Base-by-base conservation (phyloP, 1,140 invertebrate species). In the Pseudomyrmex flavicornis region DNA sequence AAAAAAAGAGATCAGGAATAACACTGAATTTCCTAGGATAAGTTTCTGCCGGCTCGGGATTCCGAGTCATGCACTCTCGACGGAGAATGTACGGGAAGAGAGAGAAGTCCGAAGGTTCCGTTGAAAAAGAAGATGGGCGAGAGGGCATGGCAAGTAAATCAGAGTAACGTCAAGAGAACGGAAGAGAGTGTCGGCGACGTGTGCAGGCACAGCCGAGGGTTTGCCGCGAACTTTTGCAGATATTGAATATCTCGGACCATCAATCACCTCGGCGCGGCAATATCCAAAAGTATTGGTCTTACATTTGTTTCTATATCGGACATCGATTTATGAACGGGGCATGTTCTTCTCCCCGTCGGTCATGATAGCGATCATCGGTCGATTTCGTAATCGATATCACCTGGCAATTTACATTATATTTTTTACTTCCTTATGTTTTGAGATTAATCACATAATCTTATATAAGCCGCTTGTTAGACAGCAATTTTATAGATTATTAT, bases 181-280 rank as follows among this genome's bases (percentile, higher is more conserved):
- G 56, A 74, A 73, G 59, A 75, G 73, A 77, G 76, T 77, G 70
- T 26, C 73, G 69, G 73, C 83, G 86, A 69, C 54, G 52, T 70
- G 80, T 68, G 77, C 59, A 83, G 62, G 80, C 72, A 52, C 63
- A 59, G 52, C 35, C 35, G 35, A 50, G 73, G 75, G 76, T 80
- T 15, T 54, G 70, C 54, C 50, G 70, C 63, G 62, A 93, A 93
- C 86, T 93, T 93, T 92, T 82, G 89, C 90, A 93, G 92, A 93
- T 92, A 93, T 93, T 93, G 90, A 93, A 93, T 93, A 93, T 93
- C 92, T 91, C 86, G 92, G 89, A 92, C 91, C 92, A 93, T 93
- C 93, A 93, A 93, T 93, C 92, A 93, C 87, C 82, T 69, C 63
- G 68, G 80, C 77, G 82, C 74, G 84, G 86, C 92, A 94, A 93